Evolutionary conservation across 2,888 invertebrate genomes (phyloP).

Genomic region (Sepioteuthis lessoniana): DNA sequence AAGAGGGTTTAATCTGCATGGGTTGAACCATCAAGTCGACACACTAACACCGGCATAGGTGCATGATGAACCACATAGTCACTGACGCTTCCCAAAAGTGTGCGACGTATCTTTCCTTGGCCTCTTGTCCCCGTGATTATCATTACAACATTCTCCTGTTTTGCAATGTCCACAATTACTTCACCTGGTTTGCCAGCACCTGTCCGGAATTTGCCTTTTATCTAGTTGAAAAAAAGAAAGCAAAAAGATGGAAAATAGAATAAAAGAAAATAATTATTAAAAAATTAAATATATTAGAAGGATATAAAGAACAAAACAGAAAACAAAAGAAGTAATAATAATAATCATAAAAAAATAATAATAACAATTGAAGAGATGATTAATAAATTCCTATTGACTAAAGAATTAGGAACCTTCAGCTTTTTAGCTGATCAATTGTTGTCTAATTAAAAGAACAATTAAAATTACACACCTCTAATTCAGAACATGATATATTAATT

Average conservation of each 20-base stretch:
- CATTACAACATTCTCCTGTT: slow-evolving; percentile 66
- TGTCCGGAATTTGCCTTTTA: slow-evolving; percentile 69
- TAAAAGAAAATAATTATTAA: background rate
- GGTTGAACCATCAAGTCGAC: slow-evolving; percentile 53
- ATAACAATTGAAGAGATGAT: no score
- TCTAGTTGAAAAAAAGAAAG: slow-evolving; percentile 56
- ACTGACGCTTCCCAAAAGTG: slow-evolving; percentile 71
- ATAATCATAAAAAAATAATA: no score
- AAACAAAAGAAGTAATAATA: no score
- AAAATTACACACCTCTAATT: no score
- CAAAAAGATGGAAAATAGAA: background rate
- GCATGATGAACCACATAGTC: slow-evolving; percentile 71
- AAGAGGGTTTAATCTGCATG: background rate
- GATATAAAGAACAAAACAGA: no score
- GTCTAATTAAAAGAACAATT: no score
- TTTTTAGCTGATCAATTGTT: no score
- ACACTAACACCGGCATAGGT: slow-evolving; percentile 68
- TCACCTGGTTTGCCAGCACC: slow-evolving; percentile 71
- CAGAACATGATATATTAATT: no score
- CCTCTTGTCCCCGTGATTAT: slow-evolving; percentile 71
- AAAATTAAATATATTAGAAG: no score
- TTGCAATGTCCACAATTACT: slow-evolving; percentile 66
- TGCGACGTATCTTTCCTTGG: slow-evolving; percentile 67
- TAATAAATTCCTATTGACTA: no score
- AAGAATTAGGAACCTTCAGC: no score